These are phyloP conservation scores for Drosophila novamexicana DNA, from an alignment of 1,140 invertebrate species.

Conservation along the genomic window DNA sequence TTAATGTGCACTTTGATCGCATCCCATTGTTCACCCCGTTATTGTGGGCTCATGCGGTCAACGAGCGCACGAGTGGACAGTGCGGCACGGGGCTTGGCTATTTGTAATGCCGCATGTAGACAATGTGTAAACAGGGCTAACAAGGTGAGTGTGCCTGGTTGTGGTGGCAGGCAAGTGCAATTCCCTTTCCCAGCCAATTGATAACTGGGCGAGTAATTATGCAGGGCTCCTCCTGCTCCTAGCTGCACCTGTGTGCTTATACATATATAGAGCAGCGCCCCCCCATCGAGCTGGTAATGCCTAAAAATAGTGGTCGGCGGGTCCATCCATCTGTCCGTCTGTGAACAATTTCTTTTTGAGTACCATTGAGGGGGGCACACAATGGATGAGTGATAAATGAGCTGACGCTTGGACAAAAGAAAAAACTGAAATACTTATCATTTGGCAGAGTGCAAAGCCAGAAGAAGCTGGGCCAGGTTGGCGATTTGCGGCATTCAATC, in stretches of 20 bases:
- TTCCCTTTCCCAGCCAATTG: slow-evolving; percentile 5
- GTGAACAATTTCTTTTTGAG: slow-evolving; percentile 68
- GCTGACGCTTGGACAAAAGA: not conserved
- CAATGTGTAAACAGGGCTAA: slow-evolving; percentile 76
- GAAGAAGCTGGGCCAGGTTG: not conserved
- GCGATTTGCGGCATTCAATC: slow-evolving; percentile 51
- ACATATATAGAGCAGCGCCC: not conserved
- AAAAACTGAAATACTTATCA: slow-evolving; percentile 54
- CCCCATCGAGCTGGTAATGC: not conserved
- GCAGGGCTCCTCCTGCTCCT: not conserved
- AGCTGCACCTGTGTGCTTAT: not conserved
- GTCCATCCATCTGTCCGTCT: slow-evolving; percentile 3
- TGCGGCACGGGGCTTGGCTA: not conserved
- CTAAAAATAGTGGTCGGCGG: not conserved
- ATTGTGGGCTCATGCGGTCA: slow-evolving; percentile 3
- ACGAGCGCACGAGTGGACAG: slow-evolving; percentile 10
- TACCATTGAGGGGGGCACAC: too few relatives aligned
- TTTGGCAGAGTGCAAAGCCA: slow-evolving; percentile 45
- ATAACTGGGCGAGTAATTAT: slow-evolving; percentile 31
- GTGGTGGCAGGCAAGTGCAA: not conserved
- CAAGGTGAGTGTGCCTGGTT: slow-evolving; percentile 26
- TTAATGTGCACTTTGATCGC: slow-evolving; percentile 49
- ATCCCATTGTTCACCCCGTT: too few relatives aligned
- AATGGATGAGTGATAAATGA: slow-evolving; percentile 56
- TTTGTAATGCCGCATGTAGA: slow-evolving; percentile 53